These are phyloP conservation scores for Hofmannophila pseudospretella DNA, from an alignment of 2,888 invertebrate genomes.

Conservation along the genomic window DNA sequence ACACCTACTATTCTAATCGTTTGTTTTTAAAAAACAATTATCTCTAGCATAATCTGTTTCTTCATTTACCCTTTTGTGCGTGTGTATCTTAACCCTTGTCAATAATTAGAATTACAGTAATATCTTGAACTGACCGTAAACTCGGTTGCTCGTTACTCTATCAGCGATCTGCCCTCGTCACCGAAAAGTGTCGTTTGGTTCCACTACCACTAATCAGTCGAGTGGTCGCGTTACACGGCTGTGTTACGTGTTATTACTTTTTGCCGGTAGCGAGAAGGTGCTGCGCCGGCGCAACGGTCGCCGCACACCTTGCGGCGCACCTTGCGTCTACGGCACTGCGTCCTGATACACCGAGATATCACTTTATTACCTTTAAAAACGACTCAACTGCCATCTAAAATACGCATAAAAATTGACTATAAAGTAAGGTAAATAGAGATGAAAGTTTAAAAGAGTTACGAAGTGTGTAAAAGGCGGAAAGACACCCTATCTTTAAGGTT, in stretches of 20 bases:
- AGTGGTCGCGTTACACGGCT: conserved; percentile 58
- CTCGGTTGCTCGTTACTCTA: not conserved
- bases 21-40: too few relatives aligned
- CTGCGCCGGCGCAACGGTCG: conserved; percentile 62
- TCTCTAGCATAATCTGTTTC: too few relatives aligned
- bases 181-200: conserved; percentile 34
- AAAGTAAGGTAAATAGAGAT: not conserved
- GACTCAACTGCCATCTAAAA: conserved; percentile 18
- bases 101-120: not conserved
- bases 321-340: conserved; percentile 59
- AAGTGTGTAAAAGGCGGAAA: conserved; percentile 41
- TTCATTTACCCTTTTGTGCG: too few relatives aligned
- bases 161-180: conserved; percentile 10
- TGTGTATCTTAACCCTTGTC: too few relatives aligned
- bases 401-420: conserved; percentile 10
- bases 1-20: too few relatives aligned
- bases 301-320: conserved; percentile 66
- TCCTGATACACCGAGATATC: conserved; percentile 66
- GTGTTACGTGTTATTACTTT: conserved; percentile 51
- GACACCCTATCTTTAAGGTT: conserved; percentile 60
- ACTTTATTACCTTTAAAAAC: conserved; percentile 31
- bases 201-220: conserved; percentile 67
- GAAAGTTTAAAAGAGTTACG: conserved; percentile 5
- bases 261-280: conserved; percentile 34
- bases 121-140: not conserved